Evolutionary conservation across 2,113 vertebrate species (phyloP).

Genomic region (Aplodontia rufa): DNA sequence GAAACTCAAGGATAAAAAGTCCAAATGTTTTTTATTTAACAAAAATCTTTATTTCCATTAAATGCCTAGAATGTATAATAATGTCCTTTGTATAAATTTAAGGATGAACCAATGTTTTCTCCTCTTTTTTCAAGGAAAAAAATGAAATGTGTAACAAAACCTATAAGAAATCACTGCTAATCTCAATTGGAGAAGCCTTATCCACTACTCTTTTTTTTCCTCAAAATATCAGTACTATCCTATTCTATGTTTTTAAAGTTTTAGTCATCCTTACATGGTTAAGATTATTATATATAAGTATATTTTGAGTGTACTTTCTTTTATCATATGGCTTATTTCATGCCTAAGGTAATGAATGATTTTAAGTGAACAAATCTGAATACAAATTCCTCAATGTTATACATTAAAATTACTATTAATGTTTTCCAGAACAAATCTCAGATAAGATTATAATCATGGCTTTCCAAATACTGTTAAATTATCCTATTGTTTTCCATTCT

Average conservation of each 20-base stretch:
- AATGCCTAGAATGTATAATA: slow-evolving; percentile 29
- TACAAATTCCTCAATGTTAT: slow-evolving; percentile 45
- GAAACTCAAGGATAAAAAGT: slow-evolving; percentile 22
- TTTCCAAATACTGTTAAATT: slow-evolving; percentile 64
- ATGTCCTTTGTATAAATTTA: not conserved
- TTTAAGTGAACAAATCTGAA: slow-evolving; percentile 51
- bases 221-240: not conserved
- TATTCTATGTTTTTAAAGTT: not conserved
- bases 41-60: slow-evolving; percentile 22
- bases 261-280: not conserved
- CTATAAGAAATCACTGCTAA: not conserved
- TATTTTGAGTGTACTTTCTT: not conserved
- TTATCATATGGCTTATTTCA: not conserved
- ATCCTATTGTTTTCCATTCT: slow-evolving; percentile 67
- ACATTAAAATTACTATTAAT: slow-evolving; percentile 62
- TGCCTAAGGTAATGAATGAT: slow-evolving; percentile 19
- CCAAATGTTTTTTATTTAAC: not conserved
- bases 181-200: not conserved
- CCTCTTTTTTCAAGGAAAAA: not conserved
- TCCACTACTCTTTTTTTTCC: not conserved
- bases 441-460: slow-evolving; percentile 60
- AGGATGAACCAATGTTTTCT: not conserved
- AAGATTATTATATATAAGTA: not conserved
- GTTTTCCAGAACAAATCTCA: slow-evolving; percentile 58
- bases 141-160: slow-evolving; percentile 22